Evolutionary conservation across 2,888 invertebrate species (phyloP), one percentile per base, ranked within the genome.

Genomic region (Dione juno): DNA sequence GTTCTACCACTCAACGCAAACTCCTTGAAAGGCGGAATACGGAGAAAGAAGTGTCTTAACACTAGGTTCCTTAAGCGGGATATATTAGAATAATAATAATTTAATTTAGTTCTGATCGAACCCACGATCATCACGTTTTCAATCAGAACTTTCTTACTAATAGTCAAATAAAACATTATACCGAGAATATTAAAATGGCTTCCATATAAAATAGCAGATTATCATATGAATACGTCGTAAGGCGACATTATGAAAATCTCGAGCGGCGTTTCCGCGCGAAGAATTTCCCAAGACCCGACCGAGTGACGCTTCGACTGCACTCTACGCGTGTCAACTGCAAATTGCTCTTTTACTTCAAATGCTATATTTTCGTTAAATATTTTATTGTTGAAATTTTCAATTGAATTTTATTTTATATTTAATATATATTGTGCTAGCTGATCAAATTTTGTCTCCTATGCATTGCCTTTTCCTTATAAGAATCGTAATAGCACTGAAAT

Each of bases 241-340:
- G 76, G 78, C 79, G 82, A 82, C 87, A 91, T 91, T 92, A 91
- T 91, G 92, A 92, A 92, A 92, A 92, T 91, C 82, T 83, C 84
- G 84, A 87, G 86, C 85, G 90, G 73, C 82, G 78, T 82, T 90
- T 91, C 91, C 91, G 92, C 84, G 66, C 79, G 82, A 89, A 90
- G 88, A 91, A 92, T 87, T 90, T 84, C 81, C 83, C 83, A 88
- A 91, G 91, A 90, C 87, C 81, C 79, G 61, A 35, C 75, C 75
- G 74, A 82, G 80, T 81, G 84, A 79, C 76, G 79, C 80, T 77
- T 77, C 75, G 67, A 66, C 71, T 71, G 76, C 75, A 74, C 76
- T 78, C 72, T 73, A 67, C 66, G 71, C 74, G 75, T 74, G 74
- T 68, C 64, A 71, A 75, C 65, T 68, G 70, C 57, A 72, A 76